Percentiles rank a stretch among this genome's conserved stretches.
Conservation (phyloP, 1,140 invertebrate genomes). For the Drosophila ercepeae region DNA sequence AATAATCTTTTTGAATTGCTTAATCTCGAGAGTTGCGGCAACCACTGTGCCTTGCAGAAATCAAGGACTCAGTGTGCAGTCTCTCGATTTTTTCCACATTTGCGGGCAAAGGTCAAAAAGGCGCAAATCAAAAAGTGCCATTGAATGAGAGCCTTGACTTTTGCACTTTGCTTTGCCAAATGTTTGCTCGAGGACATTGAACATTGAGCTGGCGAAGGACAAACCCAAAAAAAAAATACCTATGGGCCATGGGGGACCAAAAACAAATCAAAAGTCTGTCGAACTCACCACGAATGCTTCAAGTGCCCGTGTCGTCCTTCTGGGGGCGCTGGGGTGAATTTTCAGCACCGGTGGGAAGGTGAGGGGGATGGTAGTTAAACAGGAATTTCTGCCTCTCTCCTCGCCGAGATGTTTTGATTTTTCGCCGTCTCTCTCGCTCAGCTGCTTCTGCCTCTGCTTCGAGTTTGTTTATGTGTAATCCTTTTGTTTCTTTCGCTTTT, state of each 20-base stretch:
- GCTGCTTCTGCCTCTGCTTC: constrained; percentile 42
- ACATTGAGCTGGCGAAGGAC: constrained; percentile 12
- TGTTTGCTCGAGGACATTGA: constrained; percentile 46
- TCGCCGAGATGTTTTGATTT: constrained; percentile 50
- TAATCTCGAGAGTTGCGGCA: constrained; percentile 3
- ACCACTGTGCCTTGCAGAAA: constrained; percentile 62
- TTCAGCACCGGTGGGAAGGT: not conserved
- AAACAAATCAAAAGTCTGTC: constrained; percentile 11
- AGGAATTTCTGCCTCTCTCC: constrained; percentile 36
- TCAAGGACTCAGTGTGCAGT: constrained; percentile 23
- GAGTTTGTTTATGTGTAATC: constrained; percentile 59
- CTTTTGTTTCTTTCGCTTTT: constrained; percentile 68
- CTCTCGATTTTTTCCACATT: constrained; percentile 38
- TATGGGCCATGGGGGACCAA: not conserved
- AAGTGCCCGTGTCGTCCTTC: constrained; percentile 27
- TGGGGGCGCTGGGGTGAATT: constrained; percentile 5
- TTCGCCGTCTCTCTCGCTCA: constrained; percentile 25
- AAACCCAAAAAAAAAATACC: not conserved
- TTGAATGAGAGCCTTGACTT: constrained; percentile 72
- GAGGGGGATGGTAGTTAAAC: constrained; percentile 19
- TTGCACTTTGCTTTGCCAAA: constrained; percentile 73
- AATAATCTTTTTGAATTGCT: constrained; percentile 10
- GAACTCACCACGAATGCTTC: constrained; percentile 36
- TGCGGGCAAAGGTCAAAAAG: constrained; percentile 66
- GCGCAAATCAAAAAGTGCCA: constrained; percentile 40